Percentiles rank a stretch among this genome's conserved stretches.
These are phyloP conservation scores for Odontomachus brunneus DNA, from an alignment of 1,140 invertebrate species.

Conservation along the genomic window DNA sequence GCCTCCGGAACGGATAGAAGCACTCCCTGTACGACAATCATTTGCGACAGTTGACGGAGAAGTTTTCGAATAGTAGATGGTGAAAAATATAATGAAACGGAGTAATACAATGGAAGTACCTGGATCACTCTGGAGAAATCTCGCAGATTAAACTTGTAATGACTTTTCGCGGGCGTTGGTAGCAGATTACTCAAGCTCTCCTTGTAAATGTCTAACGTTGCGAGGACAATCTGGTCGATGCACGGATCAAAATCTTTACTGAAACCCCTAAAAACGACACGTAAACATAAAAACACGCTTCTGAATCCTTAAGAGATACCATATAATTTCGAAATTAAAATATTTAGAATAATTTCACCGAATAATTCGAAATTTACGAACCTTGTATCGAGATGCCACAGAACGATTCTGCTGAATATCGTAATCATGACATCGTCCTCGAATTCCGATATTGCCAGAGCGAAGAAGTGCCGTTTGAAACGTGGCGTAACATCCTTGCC, in stretches of 20 bases:
- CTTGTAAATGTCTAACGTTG: conserved; percentile 95
- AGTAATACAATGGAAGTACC: conserved; percentile 78
- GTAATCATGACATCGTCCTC: conserved; percentile 93
- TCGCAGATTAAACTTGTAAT: conserved; percentile 97
- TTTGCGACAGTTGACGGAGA: not conserved
- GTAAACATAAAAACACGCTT: conserved; percentile 7
- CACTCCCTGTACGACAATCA: conserved; percentile 89
- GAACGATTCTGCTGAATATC: conserved; percentile 96
- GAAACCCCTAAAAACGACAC: conserved; percentile 90
- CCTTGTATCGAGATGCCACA: conserved; percentile 96
- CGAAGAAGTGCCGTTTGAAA: conserved; percentile 96
- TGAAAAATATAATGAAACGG: not conserved
- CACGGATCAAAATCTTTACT: conserved; percentile 97
- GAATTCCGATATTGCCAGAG: conserved; percentile 96
- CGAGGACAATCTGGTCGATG: conserved; percentile 94
- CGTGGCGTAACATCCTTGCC: conserved; percentile 94
- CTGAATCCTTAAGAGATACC: not conserved
- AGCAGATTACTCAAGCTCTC: conserved; percentile 92
- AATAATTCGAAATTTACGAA: conserved; percentile 17
- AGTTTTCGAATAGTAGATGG: not conserved
- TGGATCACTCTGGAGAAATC: conserved; percentile 97
- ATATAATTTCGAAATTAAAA: conserved; percentile 21
- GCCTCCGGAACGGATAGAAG: conserved; percentile 96
- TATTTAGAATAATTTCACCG: conserved; percentile 5
- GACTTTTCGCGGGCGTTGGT: conserved; percentile 96